phyloP scores from a whole-genome alignment of 2,888 invertebrate genomes.

The Campaea margaritaria region DNA sequence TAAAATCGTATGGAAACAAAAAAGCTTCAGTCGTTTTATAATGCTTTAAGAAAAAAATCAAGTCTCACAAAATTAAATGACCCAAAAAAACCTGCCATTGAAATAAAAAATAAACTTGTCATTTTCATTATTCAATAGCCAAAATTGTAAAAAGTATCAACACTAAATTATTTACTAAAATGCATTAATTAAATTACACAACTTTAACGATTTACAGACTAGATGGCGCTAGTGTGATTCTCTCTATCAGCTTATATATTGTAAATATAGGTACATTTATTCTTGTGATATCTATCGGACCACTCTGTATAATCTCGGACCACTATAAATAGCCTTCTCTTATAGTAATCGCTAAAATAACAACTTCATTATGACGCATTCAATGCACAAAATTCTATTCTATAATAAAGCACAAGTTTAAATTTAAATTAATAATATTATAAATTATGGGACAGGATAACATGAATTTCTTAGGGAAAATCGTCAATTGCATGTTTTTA shows the following conservation, averaged over 20 bases:
- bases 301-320: constrained; percentile 50
- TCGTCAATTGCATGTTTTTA: background rate
- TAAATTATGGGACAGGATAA: constrained; percentile 38
- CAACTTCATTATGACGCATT: constrained; percentile 42
- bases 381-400: constrained; percentile 48
- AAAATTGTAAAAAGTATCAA: background rate
- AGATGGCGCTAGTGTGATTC: constrained; percentile 6
- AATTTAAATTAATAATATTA: constrained; percentile 28
- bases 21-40: too few relatives aligned
- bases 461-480: constrained; percentile 24
- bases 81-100: too few relatives aligned
- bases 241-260: constrained; percentile 2
- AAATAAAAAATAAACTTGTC: too few relatives aligned
- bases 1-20: too few relatives aligned
- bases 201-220: background rate
- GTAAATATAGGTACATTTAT: constrained; percentile 29
- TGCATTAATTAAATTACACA: background rate
- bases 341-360: constrained; percentile 38
- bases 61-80: too few relatives aligned
- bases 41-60: too few relatives aligned
- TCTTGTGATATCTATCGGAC: constrained; percentile 43
- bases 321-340: constrained; percentile 41
- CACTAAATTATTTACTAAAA: background rate
- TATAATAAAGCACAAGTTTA: constrained; percentile 31
- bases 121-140: too few relatives aligned